Evolutionary conservation across 1,140 invertebrate species (phyloP).

Genomic region (Palaemon carinicauda): DNA sequence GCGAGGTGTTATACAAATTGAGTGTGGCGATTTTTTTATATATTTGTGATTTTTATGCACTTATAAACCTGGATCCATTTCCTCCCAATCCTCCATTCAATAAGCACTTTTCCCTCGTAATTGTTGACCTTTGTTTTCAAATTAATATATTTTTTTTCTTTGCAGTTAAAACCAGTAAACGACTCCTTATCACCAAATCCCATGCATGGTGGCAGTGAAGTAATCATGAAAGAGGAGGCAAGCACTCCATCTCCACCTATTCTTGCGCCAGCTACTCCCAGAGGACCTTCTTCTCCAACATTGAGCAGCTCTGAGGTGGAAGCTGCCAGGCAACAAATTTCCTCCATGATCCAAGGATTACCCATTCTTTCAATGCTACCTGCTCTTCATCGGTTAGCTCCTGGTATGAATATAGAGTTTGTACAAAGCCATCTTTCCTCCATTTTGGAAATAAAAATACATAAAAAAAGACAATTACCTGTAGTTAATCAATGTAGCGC

Average conservation of each 20-base stretch:
- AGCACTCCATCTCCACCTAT: neutral
- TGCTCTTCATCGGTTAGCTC: conserved; percentile 63
- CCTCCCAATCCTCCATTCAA: no score
- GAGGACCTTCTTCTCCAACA: conserved; percentile 26
- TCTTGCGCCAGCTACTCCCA: neutral
- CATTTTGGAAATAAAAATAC: no score
- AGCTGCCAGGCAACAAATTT: conserved; percentile 77
- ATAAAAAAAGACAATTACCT: no score
- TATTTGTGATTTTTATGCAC: no score
- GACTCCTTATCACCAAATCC: conserved; percentile 4
- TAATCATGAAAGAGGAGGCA: conserved; percentile 39
- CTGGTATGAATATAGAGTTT: conserved; percentile 52
- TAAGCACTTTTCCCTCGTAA: neutral
- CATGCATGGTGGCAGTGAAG: neutral
- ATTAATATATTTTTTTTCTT: neutral
- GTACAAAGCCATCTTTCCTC: neutral
- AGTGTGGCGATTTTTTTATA: no score
- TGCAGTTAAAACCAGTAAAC: conserved; percentile 14
- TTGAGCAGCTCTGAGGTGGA: conserved; percentile 63
- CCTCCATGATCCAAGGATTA: conserved; percentile 72
- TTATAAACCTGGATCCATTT: no score
- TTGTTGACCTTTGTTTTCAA: neutral
- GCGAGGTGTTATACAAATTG: no score
- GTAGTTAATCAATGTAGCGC: no score
- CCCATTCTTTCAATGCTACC: conserved; percentile 66